Base-by-base conservation (phyloP, 2,797 vertebrate genomes). In the Graptemys geographica region DNA sequence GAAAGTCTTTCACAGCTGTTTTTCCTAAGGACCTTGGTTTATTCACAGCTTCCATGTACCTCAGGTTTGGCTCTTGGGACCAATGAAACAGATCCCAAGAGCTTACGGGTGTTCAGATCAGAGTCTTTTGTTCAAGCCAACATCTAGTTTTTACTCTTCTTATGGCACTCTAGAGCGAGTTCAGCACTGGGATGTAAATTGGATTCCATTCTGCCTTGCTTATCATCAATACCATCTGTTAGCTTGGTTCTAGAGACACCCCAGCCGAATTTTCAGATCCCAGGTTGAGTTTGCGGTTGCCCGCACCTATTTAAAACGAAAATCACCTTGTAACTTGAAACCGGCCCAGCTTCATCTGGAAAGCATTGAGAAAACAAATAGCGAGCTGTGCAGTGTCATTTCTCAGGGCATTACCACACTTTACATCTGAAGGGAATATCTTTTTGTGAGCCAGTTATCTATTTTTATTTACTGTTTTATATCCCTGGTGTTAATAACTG, bases 401-500 rank as follows among this genome's bases (percentile, higher is more conserved):
- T 89, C 76, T 56, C 31, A 76, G 65, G 86, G 65, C 37, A 6
- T 59, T 90, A n/a, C 11, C 74, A 89, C 16, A 31, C 90, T 91
- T 96, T 33, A 93, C 74, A 62, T 87, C 49, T 13, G 84, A 78
- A 55, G 55, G 55, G 55, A 91, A 81, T 87, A 44, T 86, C 84
- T 96, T 90, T 65, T 69, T 84, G 96, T 93, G 51, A 2, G 47
- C 47, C 44, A 90, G 78, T 93, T 47, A 19, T 86, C 79, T 93
- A 57, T 15, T 94, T 95, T 89, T 90, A 92, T 95, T 95, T 93
- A 55, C 79, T 89, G 76, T 11, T 51, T 51, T 33, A 23, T 49
- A 23, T 93, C 84, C 94, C n/a, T 93, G 62, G 84, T 94, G 11
- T 89, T 94, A 95, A 92, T 85, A 62, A 56, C 59, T 93, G 87